Evolutionary conservation across 2,113 vertebrate species (phyloP).

Genomic region (Tachysurus fulvidraco): DNA sequence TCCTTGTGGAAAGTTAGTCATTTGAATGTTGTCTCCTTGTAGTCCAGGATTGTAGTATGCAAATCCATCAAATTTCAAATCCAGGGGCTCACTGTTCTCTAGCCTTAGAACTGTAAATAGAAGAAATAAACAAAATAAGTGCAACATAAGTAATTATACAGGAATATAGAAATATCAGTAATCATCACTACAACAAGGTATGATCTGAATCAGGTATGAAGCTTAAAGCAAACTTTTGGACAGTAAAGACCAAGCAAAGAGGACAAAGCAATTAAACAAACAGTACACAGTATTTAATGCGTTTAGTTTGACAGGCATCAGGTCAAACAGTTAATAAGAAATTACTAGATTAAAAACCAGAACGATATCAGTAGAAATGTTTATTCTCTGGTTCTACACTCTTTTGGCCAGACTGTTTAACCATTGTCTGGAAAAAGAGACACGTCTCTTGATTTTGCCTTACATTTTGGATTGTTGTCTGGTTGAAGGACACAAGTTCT

Average conservation of each 20-base stretch:
- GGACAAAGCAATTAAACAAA: neutral
- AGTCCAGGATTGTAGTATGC: slow-evolving; percentile 73
- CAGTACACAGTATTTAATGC: neutral
- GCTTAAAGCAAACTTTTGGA: neutral
- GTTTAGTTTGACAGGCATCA: neutral
- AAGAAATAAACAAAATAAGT: slow-evolving; percentile 30
- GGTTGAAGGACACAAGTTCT: neutral
- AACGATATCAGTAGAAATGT: neutral
- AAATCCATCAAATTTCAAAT: slow-evolving; percentile 66
- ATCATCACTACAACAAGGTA: neutral
- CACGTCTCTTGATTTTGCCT: neutral
- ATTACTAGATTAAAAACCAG: neutral
- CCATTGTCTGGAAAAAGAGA: neutral
- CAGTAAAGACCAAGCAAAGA: neutral
- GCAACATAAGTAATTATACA: neutral
- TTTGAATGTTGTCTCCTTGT: slow-evolving; percentile 73
- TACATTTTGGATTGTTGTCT: neutral
- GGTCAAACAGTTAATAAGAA: neutral
- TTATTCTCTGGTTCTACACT: neutral
- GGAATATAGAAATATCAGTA: neutral
- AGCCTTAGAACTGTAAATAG: slow-evolving; percentile 78
- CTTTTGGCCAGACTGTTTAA: neutral
- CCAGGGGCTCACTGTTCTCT: slow-evolving; percentile 74
- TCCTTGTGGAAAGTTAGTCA: slow-evolving; percentile 65
- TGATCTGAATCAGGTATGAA: neutral